phyloP scores from a whole-genome alignment of 1,140 invertebrate genomes.

The Penaeus chinensis region DNA sequence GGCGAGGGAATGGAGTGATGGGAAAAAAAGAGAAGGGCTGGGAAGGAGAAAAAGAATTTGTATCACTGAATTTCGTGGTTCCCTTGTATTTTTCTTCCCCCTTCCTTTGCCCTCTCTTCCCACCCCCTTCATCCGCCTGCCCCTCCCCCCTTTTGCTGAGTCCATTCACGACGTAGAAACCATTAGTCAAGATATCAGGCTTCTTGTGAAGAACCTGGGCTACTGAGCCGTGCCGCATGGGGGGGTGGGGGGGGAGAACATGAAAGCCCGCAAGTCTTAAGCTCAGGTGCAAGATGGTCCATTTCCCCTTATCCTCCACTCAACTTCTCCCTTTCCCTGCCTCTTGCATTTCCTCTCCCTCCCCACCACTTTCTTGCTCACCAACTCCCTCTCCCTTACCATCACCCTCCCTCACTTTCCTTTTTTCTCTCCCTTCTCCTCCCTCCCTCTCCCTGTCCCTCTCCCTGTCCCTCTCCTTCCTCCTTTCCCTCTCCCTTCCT shows the following conservation, averaged over 20 bases:
- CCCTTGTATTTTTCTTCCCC: too few relatives aligned
- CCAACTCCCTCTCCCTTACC: neutral
- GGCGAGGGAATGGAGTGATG: too few relatives aligned
- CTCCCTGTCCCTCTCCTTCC: neutral
- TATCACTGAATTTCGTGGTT: too few relatives aligned
- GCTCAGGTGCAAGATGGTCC: too few relatives aligned
- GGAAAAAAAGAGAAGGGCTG: too few relatives aligned
- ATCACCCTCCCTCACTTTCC: neutral
- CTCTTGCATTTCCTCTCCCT: neutral
- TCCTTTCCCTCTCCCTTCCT: neutral
- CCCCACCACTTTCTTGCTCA: neutral
- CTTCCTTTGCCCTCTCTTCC: too few relatives aligned
- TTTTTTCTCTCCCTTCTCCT: too few relatives aligned
- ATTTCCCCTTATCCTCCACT: neutral
- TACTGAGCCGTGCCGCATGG: neutral
- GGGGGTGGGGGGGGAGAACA: neutral
- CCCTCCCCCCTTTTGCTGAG: conserved; percentile 18
- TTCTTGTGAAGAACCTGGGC: conserved; percentile 1
- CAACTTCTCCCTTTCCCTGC: neutral
- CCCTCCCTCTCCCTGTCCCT: neutral
- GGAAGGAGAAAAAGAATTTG: too few relatives aligned
- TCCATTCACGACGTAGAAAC: conserved; percentile 44
- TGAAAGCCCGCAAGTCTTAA: too few relatives aligned
- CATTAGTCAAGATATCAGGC: conserved; percentile 52
- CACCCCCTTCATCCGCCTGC: neutral